Percentiles rank a stretch among this genome's conserved stretches.
phyloP scores from a whole-genome alignment of 2,888 invertebrate species.

The Diachrysia chrysitis region DNA sequence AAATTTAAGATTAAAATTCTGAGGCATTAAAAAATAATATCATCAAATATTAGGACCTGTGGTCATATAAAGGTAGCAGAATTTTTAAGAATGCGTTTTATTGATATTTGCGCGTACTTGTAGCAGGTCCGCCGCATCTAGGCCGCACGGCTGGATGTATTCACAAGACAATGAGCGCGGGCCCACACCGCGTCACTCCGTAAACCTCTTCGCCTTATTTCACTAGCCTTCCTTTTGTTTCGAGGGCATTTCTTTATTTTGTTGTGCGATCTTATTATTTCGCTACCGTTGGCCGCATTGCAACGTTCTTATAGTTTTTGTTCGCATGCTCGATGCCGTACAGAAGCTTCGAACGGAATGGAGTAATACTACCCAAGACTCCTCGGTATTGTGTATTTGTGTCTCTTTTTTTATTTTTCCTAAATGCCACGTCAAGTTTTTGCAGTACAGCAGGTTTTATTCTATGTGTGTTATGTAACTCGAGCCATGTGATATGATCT shows the following conservation, averaged over 20 bases:
- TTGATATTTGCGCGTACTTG: background rate
- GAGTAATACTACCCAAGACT: slow-evolving; percentile 85
- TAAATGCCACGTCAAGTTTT: slow-evolving; percentile 78
- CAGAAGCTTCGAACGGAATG: slow-evolving; percentile 81
- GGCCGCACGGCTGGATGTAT: slow-evolving; percentile 37
- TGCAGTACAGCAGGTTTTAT: slow-evolving; percentile 66
- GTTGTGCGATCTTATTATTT: slow-evolving; percentile 89
- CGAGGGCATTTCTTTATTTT: slow-evolving; percentile 87
- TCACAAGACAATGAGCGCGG: slow-evolving; percentile 81
- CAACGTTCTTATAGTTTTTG: slow-evolving; percentile 83
- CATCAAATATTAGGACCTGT: too few relatives aligned
- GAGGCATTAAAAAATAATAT: too few relatives aligned
- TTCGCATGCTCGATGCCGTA: slow-evolving; percentile 74
- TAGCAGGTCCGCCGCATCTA: slow-evolving; percentile 67
- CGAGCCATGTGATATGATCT: slow-evolving; percentile 71
- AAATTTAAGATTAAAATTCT: too few relatives aligned
- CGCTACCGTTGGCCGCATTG: slow-evolving; percentile 87
- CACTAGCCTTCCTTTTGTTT: slow-evolving; percentile 87
- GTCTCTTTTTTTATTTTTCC: slow-evolving; percentile 75
- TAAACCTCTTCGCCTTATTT: slow-evolving; percentile 88
- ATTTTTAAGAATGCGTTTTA: background rate
- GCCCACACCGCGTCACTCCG: slow-evolving; percentile 87
- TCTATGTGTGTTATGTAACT: slow-evolving; percentile 77
- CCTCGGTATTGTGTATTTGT: slow-evolving; percentile 86
- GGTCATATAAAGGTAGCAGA: background rate